Evolutionary conservation across 2,113 vertebrate genomes (phyloP).

Genomic region (Lagenorhynchus albirostris): DNA sequence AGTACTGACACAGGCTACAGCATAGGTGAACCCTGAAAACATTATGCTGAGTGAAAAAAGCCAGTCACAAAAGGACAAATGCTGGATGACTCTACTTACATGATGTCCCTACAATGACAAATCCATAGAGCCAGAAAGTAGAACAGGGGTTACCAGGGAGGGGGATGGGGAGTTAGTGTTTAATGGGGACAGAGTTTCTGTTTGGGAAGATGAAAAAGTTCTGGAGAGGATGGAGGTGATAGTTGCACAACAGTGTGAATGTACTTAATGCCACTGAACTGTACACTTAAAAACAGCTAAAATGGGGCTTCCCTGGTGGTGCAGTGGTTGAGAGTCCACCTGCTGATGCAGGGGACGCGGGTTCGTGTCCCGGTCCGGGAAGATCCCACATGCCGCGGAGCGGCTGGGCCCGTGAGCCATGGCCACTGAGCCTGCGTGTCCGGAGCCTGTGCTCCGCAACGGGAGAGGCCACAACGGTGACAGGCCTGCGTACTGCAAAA

Average conservation of each 20-base stretch:
- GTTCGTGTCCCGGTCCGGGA: too few relatives aligned
- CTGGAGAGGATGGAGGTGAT: neutral
- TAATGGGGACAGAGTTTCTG: neutral
- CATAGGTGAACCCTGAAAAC: neutral
- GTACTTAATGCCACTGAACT: neutral
- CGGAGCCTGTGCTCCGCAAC: too few relatives aligned
- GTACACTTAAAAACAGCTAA: neutral
- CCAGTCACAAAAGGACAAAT: neutral
- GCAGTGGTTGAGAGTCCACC: too few relatives aligned
- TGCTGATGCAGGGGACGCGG: too few relatives aligned
- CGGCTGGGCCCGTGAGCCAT: too few relatives aligned
- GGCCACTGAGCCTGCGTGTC: too few relatives aligned
- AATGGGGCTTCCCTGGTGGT: too few relatives aligned
- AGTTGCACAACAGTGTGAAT: neutral
- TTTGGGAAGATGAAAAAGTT: neutral
- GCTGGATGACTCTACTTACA: neutral
- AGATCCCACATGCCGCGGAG: too few relatives aligned
- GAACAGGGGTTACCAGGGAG: neutral
- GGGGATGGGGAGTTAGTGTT: too few relatives aligned
- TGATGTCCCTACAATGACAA: neutral
- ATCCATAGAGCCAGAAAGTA: neutral
- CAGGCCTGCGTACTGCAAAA: too few relatives aligned
- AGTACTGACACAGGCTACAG: neutral
- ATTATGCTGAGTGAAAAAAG: neutral
- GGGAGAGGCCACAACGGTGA: too few relatives aligned